Evolutionary conservation across 2,797 vertebrate species (phyloP).

Genomic region (Hozukius guyotensis): DNA sequence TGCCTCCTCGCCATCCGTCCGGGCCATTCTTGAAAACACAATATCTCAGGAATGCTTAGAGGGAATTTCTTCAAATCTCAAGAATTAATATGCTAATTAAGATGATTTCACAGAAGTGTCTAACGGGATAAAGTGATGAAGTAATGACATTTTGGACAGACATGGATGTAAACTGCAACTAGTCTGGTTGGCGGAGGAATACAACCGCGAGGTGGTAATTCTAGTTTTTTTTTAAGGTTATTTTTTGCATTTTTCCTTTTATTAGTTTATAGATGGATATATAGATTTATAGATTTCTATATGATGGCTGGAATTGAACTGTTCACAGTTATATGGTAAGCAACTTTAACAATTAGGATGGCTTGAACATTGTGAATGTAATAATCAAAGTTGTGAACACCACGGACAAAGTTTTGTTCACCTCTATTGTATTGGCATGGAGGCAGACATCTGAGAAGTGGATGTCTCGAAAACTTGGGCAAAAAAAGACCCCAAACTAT

Average conservation of each 20-base stretch:
- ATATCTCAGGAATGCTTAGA: no score
- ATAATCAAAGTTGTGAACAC: neutral
- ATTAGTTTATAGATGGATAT: neutral
- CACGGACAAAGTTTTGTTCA: neutral
- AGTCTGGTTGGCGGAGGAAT: no score
- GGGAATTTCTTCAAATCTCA: no score
- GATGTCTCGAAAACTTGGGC: neutral
- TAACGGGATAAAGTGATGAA: no score
- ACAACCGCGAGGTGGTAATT: no score
- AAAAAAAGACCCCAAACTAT: neutral
- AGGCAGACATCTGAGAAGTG: neutral
- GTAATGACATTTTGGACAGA: no score
- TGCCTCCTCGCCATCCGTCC: no score
- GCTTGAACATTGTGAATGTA: neutral
- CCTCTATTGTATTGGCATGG: neutral
- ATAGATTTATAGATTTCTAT: accelerated
- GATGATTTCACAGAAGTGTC: no score
- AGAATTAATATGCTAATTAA: no score
- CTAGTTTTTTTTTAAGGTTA: neutral
- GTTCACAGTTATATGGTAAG: neutral
- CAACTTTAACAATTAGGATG: neutral
- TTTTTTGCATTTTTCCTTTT: neutral
- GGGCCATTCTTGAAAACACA: no score
- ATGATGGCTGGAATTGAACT: neutral
- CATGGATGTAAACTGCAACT: no score